Evolutionary conservation across 1,140 invertebrate species (phyloP).

Genomic region (Ceratosolen fusciceps): DNA sequence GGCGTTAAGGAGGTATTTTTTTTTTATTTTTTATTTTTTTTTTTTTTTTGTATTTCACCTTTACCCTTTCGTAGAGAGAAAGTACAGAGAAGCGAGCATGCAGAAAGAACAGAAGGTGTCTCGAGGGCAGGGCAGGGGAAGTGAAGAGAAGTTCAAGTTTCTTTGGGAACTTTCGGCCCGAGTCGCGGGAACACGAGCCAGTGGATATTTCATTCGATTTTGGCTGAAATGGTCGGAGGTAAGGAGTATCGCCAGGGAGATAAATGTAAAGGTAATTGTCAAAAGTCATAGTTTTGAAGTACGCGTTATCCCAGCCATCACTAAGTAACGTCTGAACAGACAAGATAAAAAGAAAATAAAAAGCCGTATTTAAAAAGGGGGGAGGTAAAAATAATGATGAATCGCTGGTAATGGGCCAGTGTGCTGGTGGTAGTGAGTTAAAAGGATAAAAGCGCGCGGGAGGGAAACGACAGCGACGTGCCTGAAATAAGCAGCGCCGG

Average conservation of each 20-base stretch:
- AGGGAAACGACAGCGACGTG: not conserved
- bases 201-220: constrained; percentile 19
- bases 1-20: too few relatives aligned
- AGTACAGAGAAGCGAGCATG: too few relatives aligned
- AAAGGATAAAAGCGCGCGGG: not conserved
- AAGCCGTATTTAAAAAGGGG: not conserved
- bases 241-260: constrained; percentile 1
- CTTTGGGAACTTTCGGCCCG: not conserved
- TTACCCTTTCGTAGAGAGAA: too few relatives aligned
- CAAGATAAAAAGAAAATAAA: not conserved
- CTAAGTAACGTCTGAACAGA: not conserved
- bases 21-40: too few relatives aligned
- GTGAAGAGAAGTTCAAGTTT: too few relatives aligned
- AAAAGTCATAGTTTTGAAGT: constrained; percentile 10
- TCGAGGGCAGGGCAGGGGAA: too few relatives aligned
- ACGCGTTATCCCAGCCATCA: too few relatives aligned
- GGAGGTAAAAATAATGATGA: not conserved
- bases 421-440: not conserved
- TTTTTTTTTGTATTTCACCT: too few relatives aligned
- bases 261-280: constrained; percentile 28
- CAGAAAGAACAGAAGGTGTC: too few relatives aligned
- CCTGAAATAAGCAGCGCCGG: not conserved
- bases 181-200: not conserved
- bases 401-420: not conserved
- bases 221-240: not conserved